Conservation (phyloP, 2,888 invertebrate genomes). For the Diogma glabrata region DNA sequence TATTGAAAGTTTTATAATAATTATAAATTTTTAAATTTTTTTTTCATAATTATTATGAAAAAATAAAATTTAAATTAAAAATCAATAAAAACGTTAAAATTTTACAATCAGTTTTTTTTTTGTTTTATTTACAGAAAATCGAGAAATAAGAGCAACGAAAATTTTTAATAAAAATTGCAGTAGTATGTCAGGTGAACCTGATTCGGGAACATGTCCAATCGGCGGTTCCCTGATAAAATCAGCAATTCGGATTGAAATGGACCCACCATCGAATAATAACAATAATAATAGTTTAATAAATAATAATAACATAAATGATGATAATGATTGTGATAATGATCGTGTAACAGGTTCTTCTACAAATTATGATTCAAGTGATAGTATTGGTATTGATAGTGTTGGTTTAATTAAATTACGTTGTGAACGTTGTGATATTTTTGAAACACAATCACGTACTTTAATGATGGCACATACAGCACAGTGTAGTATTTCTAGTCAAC, state of each 20-base stretch:
- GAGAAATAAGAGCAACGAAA: no score
- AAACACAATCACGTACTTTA: conserved; percentile 62
- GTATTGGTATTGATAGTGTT: conserved; percentile 10
- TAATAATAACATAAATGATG: conserved; percentile 12
- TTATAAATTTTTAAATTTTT: no score
- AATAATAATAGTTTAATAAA: conserved; percentile 2
- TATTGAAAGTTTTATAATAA: no score
- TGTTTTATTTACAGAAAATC: no score
- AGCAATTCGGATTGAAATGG: conserved; percentile 14
- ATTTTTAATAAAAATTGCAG: no score
- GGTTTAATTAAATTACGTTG: conserved; percentile 36
- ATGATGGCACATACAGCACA: conserved; percentile 66
- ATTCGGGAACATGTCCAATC: conserved; percentile 5
- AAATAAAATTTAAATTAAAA: no score
- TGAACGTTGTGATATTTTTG: conserved; percentile 74
- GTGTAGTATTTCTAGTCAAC: conserved; percentile 35
- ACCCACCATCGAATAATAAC: conserved; percentile 25
- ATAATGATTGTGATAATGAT: conserved; percentile 18
- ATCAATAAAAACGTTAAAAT: no score
- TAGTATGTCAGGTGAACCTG: conserved; percentile 11
- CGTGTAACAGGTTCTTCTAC: conserved; percentile 18
- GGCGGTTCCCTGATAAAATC: conserved; percentile 7
- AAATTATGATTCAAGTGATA: conserved; percentile 18
- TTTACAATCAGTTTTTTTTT: no score
- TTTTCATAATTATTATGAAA: no score